These are phyloP conservation scores for Tenthredo amoena DNA, from an alignment of 2,888 invertebrate genomes.

Conservation along the genomic window DNA sequence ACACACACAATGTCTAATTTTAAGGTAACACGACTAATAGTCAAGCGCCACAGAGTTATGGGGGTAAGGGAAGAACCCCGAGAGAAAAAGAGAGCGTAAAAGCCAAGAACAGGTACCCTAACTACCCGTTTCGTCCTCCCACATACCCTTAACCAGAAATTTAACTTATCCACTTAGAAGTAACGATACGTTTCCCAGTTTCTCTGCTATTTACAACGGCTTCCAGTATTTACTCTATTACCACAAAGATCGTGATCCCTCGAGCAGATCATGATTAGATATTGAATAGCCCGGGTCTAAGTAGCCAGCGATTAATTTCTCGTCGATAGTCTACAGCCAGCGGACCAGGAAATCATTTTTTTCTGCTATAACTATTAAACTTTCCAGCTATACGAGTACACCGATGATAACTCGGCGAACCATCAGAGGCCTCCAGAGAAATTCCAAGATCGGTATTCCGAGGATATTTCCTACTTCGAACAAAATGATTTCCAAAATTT, in stretches of 20 bases:
- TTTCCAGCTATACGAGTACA: too few species aligned
- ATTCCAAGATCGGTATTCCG: too few species aligned
- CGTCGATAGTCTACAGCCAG: background rate
- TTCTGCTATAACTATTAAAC: background rate
- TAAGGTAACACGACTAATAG: conserved; percentile 70
- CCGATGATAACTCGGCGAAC: too few species aligned
- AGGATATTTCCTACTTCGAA: too few species aligned
- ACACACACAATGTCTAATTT: conserved; percentile 51
- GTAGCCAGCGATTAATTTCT: background rate
- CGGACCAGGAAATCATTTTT: background rate
- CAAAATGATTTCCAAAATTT: too few species aligned
- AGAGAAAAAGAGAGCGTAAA: too few species aligned
- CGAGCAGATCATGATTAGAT: background rate
- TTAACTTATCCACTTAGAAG: background rate
- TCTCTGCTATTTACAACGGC: background rate
- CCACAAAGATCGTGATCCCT: background rate
- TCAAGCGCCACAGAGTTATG: conserved; percentile 35
- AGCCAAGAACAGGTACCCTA: background rate
- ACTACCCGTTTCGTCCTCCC: background rate
- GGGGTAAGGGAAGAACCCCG: too few species aligned
- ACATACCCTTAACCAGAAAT: background rate
- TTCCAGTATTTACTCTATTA: background rate
- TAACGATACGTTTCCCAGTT: background rate
- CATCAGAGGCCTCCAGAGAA: too few species aligned
- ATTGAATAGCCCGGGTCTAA: background rate